Conservation (phyloP, 1,140 invertebrate species). For the Leptinotarsa defecta region DNA sequence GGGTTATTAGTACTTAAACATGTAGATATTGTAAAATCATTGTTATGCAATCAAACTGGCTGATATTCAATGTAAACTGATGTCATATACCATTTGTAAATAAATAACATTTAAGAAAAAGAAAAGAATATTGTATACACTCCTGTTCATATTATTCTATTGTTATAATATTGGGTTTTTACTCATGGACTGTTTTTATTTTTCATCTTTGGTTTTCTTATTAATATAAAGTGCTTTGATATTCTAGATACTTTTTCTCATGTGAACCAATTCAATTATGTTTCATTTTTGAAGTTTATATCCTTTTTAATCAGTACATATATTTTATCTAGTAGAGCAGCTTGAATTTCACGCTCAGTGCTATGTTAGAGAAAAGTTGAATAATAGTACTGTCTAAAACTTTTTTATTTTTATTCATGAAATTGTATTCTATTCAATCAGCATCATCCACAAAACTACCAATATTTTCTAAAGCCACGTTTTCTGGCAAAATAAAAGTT, state of each 20-base stretch:
- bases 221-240: neutral
- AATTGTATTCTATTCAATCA: neutral
- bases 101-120: constrained; percentile 27
- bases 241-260: neutral
- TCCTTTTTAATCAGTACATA: constrained; percentile 18
- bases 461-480: neutral
- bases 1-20: constrained; percentile 23
- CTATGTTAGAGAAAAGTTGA: neutral
- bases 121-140: constrained; percentile 27
- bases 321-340: constrained; percentile 20
- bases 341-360: constrained; percentile 23
- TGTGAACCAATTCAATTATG: neutral
- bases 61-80: constrained; percentile 29
- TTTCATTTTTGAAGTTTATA: constrained; percentile 8
- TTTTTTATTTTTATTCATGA: neutral
- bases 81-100: constrained; percentile 31
- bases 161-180: constrained; percentile 29
- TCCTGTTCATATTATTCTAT: constrained; percentile 31
- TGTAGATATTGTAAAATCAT: constrained; percentile 33
- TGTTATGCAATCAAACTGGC: constrained; percentile 30
- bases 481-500: neutral
- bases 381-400: neutral
- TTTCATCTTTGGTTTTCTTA: constrained; percentile 20
- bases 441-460: constrained; percentile 15
- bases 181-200: constrained; percentile 23